Evolutionary conservation across 2,797 vertebrate species (phyloP).

Genomic region (Hypotaenidia philippensis): DNA sequence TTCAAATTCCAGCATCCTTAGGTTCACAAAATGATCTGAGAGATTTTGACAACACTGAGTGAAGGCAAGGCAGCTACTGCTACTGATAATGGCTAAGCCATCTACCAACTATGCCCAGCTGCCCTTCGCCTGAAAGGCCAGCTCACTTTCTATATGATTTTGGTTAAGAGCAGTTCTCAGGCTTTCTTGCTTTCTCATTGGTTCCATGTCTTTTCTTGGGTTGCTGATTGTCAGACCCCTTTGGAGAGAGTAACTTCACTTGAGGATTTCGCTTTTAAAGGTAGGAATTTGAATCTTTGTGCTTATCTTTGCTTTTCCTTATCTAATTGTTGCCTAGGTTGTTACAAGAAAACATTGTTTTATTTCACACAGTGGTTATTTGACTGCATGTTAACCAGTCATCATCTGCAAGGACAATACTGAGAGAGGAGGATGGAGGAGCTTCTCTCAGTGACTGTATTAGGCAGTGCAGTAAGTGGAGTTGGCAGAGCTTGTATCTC

Average conservation of each 20-base stretch:
- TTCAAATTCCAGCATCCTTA: background rate
- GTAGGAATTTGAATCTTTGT: slow-evolving; percentile 37
- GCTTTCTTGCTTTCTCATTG: background rate
- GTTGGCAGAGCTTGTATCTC: background rate
- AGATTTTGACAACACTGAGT: background rate
- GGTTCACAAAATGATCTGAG: background rate
- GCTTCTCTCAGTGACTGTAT: background rate
- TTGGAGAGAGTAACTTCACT: background rate
- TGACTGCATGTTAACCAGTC: slow-evolving; percentile 2
- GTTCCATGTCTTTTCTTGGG: background rate
- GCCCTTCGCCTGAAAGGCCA: background rate
- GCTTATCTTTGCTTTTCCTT: background rate
- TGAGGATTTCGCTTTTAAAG: slow-evolving; percentile 10
- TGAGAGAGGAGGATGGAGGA: background rate
- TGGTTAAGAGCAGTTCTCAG: background rate
- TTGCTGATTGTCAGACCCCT: background rate
- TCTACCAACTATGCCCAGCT: slow-evolving; percentile 17
- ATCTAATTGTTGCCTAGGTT: background rate
- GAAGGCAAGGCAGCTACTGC: background rate
- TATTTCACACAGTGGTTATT: background rate
- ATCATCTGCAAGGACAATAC: background rate
- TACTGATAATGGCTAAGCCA: background rate
- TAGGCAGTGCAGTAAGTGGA: background rate
- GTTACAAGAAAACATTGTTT: background rate
- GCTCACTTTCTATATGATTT: background rate